Conservation (phyloP, 1,140 invertebrate genomes). For the Riptortus pedestris region DNA sequence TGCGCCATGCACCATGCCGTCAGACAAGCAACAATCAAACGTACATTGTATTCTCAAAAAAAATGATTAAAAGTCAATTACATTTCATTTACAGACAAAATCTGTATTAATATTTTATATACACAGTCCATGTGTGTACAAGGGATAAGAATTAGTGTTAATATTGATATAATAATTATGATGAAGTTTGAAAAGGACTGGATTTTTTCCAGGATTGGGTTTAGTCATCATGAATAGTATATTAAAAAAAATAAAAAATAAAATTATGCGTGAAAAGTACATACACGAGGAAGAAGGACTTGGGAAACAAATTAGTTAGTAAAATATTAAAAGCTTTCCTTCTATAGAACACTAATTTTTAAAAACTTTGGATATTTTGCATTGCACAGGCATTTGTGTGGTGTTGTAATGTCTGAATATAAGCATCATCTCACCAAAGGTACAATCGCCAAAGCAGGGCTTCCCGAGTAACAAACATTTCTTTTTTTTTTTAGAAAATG, state of each 20-base stretch:
- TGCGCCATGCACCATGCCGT: conserved; percentile 10
- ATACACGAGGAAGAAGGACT: too few species aligned
- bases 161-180: too few species aligned
- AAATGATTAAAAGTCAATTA: too few species aligned
- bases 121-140: conserved; percentile 15
- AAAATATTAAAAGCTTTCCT: not conserved
- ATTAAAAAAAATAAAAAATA: too few species aligned
- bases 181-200: not conserved
- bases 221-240: too few species aligned
- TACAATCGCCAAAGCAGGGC: conserved; percentile 15
- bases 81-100: too few species aligned
- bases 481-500: not conserved
- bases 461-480: not conserved
- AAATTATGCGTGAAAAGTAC: too few species aligned
- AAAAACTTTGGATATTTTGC: not conserved
- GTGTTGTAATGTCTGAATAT: conserved; percentile 2
- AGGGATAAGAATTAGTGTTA: not conserved
- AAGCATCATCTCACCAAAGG: not conserved
- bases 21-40: conserved; percentile 14
- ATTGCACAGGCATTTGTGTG: conserved; percentile 16
- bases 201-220: too few species aligned
- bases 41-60: conserved; percentile 4
- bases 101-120: not conserved
- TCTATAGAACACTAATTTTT: not conserved
- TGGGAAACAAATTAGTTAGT: too few species aligned